phyloP scores from a whole-genome alignment of 2,797 vertebrate species.

The Rousettus madagascariensis region DNA sequence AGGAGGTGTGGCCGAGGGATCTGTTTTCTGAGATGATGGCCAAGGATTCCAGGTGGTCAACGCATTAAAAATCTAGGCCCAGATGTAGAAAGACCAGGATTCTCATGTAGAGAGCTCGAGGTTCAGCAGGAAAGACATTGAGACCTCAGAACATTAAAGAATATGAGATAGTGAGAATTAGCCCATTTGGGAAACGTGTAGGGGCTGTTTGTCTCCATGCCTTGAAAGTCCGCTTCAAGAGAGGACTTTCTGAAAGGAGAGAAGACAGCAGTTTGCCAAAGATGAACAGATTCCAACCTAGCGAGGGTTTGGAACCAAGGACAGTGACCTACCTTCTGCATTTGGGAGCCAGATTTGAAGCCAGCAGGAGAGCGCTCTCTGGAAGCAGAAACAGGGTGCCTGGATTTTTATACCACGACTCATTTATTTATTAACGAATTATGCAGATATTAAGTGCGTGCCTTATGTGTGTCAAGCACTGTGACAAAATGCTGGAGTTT shows the following conservation, averaged over 20 bases:
- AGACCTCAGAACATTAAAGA: constrained; percentile 30
- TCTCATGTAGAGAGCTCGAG: not conserved
- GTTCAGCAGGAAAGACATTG: not conserved
- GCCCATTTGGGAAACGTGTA: not conserved
- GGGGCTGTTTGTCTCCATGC: not conserved
- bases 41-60: constrained; percentile 25
- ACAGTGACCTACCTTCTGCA: not conserved
- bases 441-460: not conserved
- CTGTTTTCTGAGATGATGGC: not conserved
- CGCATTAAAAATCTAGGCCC: not conserved
- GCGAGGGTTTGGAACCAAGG: not conserved
- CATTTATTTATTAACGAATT: constrained; percentile 26
- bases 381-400: not conserved
- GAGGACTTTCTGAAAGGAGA: not conserved
- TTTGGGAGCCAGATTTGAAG: not conserved
- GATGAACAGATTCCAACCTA: not conserved
- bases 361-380: not conserved
- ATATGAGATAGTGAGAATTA: constrained; percentile 40
- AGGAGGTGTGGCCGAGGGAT: not conserved
- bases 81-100: constrained; percentile 6
- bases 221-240: not conserved
- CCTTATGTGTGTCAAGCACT: not conserved
- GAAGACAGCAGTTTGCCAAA: constrained; percentile 12
- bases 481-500: not conserved
- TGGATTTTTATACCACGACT: not conserved